Conservation (phyloP, 1,140 invertebrate species). For the Andricus grossulariae region DNA sequence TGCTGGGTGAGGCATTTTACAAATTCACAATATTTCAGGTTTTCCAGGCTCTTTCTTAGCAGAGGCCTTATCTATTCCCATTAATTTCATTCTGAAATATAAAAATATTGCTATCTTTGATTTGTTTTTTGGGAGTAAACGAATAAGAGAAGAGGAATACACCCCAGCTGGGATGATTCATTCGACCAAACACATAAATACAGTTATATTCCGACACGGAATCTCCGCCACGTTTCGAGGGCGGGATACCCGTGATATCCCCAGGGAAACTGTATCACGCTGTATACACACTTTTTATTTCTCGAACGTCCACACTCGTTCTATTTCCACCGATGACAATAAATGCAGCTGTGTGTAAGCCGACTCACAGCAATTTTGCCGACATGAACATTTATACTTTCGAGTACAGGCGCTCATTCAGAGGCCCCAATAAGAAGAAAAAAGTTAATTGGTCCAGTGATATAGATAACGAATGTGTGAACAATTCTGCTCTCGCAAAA, state of each 20-base stretch:
- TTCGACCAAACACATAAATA: constrained; percentile 46
- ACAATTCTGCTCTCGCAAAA: too few species aligned
- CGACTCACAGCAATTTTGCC: background rate
- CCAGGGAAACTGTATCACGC: constrained; percentile 15
- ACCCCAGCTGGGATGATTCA: constrained; percentile 42
- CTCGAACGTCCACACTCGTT: constrained; percentile 19
- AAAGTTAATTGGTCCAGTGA: constrained; percentile 8
- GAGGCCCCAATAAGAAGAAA: background rate
- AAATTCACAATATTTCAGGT: too few species aligned
- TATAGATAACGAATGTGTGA: background rate
- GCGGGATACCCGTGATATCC: constrained; percentile 14
- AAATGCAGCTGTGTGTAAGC: constrained; percentile 13
- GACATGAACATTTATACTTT: background rate
- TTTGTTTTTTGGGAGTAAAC: constrained; percentile 33
- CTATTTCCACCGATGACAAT: constrained; percentile 23
- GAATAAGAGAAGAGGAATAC: constrained; percentile 33
- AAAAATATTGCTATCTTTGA: background rate
- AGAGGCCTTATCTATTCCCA: too few species aligned
- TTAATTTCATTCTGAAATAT: too few species aligned
- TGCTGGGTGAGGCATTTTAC: too few species aligned
- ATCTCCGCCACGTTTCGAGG: background rate
- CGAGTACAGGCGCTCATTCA: constrained; percentile 1
- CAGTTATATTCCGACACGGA: constrained; percentile 50
- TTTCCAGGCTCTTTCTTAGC: too few species aligned
- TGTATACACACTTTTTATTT: constrained; percentile 26